Evolutionary conservation across 2,113 vertebrate genomes (phyloP).

Genomic region (Hippocampus mohnikei): DNA sequence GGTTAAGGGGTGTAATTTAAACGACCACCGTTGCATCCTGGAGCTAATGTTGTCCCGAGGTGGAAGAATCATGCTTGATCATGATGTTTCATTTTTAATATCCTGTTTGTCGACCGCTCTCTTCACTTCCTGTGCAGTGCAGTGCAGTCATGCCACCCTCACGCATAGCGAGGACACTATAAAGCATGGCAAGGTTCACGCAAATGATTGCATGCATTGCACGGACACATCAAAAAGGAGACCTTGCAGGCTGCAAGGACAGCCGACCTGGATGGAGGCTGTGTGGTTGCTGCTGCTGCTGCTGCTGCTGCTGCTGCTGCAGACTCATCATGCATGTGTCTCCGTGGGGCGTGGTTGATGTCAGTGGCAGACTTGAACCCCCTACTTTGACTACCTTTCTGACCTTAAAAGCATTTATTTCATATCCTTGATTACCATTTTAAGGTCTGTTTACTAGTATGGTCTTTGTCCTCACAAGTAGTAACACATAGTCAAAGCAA

Average conservation of each 20-base stretch:
- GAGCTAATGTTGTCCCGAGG: not conserved
- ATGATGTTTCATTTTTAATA: not conserved
- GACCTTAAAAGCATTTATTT: not conserved
- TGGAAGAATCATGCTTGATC: not conserved
- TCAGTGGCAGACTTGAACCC: slow-evolving; percentile 35
- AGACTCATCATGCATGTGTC: slow-evolving; percentile 33
- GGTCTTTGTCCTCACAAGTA: not conserved
- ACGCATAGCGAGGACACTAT: not conserved
- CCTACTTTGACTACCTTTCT: slow-evolving; percentile 37
- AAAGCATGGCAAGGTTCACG: slow-evolving; percentile 5
- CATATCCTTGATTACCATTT: not conserved
- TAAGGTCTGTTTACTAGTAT: not conserved
- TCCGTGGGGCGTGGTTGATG: slow-evolving; percentile 65
- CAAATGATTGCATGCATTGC: not conserved
- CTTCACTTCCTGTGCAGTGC: not conserved
- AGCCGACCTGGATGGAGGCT: slow-evolving; percentile 33
- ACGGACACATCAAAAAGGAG: not conserved
- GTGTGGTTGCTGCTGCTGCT: slow-evolving; percentile 47
- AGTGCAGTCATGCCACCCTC: not conserved
- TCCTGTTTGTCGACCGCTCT: not conserved
- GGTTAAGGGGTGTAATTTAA: not conserved
- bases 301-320: slow-evolving; percentile 39
- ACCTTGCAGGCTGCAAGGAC: slow-evolving; percentile 27
- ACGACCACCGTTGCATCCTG: not conserved
- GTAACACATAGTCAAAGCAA: not conserved